phyloP scores from a whole-genome alignment of 2,113 vertebrate species.

The Zosterops hypoxanthus region DNA sequence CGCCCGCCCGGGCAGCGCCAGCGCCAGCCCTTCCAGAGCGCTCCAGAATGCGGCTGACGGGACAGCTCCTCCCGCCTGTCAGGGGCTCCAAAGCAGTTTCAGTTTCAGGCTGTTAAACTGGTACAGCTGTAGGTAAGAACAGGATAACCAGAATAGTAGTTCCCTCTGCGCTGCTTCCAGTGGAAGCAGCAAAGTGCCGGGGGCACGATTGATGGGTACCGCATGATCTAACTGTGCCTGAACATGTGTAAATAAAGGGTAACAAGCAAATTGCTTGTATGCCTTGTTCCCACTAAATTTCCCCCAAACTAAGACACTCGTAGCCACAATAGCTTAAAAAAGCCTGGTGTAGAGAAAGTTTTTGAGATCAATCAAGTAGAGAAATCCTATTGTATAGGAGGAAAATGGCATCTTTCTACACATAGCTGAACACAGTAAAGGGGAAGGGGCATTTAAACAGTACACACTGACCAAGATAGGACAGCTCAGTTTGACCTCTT shows the following conservation, averaged over 20 bases:
- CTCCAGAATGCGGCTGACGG: fast-evolving
- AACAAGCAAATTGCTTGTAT: background rate
- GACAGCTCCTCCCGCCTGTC: fast-evolving
- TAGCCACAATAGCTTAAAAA: background rate
- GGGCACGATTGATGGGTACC: fast-evolving
- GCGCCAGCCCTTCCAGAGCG: background rate
- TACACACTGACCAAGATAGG: background rate
- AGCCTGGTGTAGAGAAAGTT: background rate
- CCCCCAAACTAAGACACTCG: background rate
- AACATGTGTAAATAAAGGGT: background rate
- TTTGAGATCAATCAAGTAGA: background rate
- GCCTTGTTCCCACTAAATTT: background rate
- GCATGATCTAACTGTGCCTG: background rate
- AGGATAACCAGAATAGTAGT: background rate
- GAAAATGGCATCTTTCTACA: background rate
- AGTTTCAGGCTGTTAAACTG: background rate
- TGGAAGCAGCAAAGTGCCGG: background rate
- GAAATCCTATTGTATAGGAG: background rate
- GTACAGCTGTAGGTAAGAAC: background rate
- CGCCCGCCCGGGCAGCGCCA: background rate
- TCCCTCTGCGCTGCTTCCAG: background rate
- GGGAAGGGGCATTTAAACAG: background rate
- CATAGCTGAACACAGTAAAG: background rate
- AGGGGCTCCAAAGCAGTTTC: background rate
- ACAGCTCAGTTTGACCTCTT: background rate